These are phyloP conservation scores for Otocyon megalotis DNA, from an alignment of 2,113 vertebrate species.

Conservation along the genomic window DNA sequence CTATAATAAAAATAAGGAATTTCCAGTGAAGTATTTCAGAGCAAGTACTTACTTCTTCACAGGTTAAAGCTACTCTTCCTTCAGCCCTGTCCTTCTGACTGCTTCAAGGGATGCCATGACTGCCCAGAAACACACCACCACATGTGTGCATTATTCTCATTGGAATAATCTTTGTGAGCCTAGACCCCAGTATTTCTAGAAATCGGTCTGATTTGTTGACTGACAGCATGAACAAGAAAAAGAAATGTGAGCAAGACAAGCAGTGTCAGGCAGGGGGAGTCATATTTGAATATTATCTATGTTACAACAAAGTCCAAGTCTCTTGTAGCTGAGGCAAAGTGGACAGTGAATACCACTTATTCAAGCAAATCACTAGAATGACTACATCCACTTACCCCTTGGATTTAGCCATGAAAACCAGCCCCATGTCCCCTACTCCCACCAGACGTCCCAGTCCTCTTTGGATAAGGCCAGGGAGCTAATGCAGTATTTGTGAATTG, in stretches of 20 bases:
- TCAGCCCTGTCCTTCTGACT: slow-evolving; percentile 43
- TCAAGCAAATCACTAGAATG: background rate
- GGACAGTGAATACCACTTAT: background rate
- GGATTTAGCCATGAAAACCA: slow-evolving; percentile 51
- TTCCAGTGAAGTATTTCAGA: slow-evolving; percentile 47
- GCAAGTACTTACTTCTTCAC: slow-evolving; percentile 59
- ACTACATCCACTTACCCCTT: background rate
- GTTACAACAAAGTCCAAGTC: background rate
- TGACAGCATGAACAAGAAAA: slow-evolving; percentile 34
- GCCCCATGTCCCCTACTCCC: background rate
- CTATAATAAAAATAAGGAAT: slow-evolving; percentile 60
- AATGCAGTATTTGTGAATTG: background rate
- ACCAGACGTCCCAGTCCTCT: background rate
- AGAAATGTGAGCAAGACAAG: background rate
- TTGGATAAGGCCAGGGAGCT: background rate
- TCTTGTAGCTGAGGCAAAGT: background rate
- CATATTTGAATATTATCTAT: slow-evolving; percentile 3
- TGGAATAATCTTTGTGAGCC: background rate
- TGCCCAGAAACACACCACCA: background rate
- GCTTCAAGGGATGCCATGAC: background rate
- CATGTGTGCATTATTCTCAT: slow-evolving; percentile 18
- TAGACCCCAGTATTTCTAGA: background rate
- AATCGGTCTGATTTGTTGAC: slow-evolving; percentile 17
- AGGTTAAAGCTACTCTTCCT: slow-evolving; percentile 46
- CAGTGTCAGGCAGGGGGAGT: background rate